phyloP scores from a whole-genome alignment of 1,140 invertebrate genomes.

The Orchesella cincta region DNA sequence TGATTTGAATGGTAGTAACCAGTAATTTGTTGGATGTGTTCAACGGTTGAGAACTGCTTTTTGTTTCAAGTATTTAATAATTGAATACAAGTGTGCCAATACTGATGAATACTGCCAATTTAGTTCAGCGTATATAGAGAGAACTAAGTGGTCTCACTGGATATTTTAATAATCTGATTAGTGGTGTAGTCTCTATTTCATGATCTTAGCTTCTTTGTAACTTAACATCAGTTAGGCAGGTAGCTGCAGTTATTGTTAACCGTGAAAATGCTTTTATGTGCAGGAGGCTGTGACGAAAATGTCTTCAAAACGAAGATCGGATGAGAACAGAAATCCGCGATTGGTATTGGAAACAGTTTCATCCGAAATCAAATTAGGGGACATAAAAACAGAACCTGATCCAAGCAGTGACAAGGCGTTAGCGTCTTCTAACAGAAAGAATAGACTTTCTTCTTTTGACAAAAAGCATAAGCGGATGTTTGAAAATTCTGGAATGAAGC shows the following conservation, averaged over 20 bases:
- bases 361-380: not conserved
- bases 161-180: no score
- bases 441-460: not conserved
- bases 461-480: not conserved
- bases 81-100: no score
- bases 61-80: no score
- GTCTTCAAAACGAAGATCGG: not conserved
- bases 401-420: not conserved
- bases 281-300: not conserved
- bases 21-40: no score
- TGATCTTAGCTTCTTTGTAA: no score
- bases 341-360: not conserved
- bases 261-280: not conserved
- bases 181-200: no score
- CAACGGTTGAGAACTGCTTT: no score
- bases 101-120: not conserved
- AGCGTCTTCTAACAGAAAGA: not conserved
- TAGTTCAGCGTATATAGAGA: not conserved
- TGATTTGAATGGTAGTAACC: no score
- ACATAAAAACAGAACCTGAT: no score
- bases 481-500: slow-evolving; percentile 7
- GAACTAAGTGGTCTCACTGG: no score
- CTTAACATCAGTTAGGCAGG: not conserved
- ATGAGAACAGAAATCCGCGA: not conserved
- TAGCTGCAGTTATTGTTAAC: not conserved